Evolutionary conservation across 2,113 vertebrate genomes (phyloP).

Genomic region (Sakesphorus luctuosus): DNA sequence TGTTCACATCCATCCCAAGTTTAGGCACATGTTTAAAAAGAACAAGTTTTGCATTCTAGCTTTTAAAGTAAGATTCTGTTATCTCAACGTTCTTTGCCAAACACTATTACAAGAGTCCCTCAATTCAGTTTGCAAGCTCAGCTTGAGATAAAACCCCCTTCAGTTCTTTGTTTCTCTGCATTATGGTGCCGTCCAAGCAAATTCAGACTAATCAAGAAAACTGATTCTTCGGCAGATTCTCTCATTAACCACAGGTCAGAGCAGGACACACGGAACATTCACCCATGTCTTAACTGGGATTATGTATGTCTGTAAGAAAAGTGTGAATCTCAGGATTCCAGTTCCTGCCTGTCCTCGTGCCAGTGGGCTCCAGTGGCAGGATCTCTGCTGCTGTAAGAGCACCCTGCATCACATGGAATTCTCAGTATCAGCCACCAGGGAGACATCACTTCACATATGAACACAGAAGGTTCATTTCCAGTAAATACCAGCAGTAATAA

Average conservation of each 20-base stretch:
- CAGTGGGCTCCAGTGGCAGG: background rate
- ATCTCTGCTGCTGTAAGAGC: background rate
- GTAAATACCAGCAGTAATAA: background rate
- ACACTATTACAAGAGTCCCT: background rate
- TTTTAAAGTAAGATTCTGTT: background rate
- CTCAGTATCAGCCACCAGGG: rapidly evolving
- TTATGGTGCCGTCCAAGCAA: background rate
- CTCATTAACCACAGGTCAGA: background rate
- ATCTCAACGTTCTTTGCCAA: background rate
- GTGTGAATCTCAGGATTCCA: background rate
- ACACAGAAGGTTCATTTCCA: background rate
- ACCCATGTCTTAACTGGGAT: background rate
- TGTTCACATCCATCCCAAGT: background rate
- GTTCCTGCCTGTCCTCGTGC: background rate
- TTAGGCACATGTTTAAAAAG: background rate
- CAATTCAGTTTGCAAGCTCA: background rate
- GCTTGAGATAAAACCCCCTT: background rate
- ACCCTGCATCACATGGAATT: background rate
- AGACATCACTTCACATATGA: background rate
- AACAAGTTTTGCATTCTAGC: background rate
- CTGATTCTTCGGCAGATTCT: background rate
- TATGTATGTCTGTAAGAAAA: background rate
- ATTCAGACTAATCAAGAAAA: background rate
- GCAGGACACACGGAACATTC: background rate
- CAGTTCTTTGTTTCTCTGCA: background rate